These are phyloP conservation scores for Papilio gigon DNA, from an alignment of 2,888 invertebrate species.

Conservation along the genomic window DNA sequence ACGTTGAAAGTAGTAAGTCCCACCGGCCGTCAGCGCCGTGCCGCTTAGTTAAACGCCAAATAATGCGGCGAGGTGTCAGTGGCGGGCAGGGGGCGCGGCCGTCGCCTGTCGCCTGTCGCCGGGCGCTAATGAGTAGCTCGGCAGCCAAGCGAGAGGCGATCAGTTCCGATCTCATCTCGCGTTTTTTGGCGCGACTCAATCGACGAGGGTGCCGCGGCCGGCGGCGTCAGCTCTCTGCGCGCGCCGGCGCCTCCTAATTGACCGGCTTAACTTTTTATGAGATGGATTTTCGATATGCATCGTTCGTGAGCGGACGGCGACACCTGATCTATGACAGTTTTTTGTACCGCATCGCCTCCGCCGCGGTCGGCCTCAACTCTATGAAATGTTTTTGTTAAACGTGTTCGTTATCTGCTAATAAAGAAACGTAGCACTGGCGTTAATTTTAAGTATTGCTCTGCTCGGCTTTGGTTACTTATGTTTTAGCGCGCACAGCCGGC, in stretches of 20 bases:
- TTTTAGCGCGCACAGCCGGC: no score
- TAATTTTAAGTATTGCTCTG: not conserved
- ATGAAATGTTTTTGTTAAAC: not conserved
- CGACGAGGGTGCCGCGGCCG: constrained; percentile 14
- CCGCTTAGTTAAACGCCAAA: not conserved
- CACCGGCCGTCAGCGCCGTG: not conserved
- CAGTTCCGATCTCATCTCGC: constrained; percentile 24
- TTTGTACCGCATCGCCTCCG: constrained; percentile 14
- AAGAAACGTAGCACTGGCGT: not conserved
- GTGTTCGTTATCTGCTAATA: not conserved
- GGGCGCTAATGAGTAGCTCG: constrained; percentile 26
- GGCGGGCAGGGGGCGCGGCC: constrained; percentile 1
- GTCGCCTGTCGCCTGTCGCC: constrained; percentile 13
- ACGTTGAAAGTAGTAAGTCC: not conserved
- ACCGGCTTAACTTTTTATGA: constrained; percentile 37
- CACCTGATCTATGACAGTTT: constrained; percentile 22
- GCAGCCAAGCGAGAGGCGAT: constrained; percentile 17
- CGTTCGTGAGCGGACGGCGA: not conserved
- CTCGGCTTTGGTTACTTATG: not conserved
- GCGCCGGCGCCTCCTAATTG: constrained; percentile 40
- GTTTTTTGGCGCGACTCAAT: constrained; percentile 29
- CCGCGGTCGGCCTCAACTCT: not conserved
- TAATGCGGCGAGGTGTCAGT: constrained; percentile 5
- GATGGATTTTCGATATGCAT: constrained; percentile 25
- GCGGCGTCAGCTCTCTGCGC: not conserved